A percentile compares a stretch with the other conserved stretches of the same genome.
Conservation (phyloP, 2,797 vertebrate species). For the Melopsittacus undulatus region DNA sequence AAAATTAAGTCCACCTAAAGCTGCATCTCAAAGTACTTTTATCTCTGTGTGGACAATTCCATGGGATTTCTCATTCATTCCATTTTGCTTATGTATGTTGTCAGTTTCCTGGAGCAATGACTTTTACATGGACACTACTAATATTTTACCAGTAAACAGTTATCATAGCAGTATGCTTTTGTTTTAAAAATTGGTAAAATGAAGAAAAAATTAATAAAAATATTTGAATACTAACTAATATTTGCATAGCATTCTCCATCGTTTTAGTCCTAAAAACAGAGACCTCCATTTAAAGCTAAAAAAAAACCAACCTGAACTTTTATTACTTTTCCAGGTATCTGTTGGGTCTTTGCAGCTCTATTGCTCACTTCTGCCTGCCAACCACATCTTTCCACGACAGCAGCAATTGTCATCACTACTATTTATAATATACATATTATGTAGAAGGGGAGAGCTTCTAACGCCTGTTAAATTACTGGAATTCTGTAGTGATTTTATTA, state of each 20-base stretch:
- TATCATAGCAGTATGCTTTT: background rate
- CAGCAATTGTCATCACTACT: background rate
- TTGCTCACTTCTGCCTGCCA: background rate
- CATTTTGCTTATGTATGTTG: background rate
- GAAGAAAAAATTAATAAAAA: background rate
- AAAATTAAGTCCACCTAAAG: background rate
- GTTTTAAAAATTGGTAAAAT: background rate
- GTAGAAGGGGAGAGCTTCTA: background rate
- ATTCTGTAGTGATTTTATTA: background rate
- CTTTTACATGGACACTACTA: background rate
- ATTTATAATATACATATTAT: background rate
- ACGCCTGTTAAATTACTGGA: background rate
- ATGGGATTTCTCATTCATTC: background rate
- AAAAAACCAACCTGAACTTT: background rate
- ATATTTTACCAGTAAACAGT: background rate
- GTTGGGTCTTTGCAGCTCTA: background rate
- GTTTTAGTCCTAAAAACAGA: background rate
- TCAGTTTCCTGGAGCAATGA: background rate
- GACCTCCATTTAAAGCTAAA: background rate
- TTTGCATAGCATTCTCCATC: background rate
- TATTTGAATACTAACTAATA: background rate
- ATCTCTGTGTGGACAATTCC: background rate
- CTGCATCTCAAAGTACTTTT: background rate
- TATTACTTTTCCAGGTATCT: constrained; percentile 31
- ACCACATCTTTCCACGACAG: background rate